Evolutionary conservation across 2,888 invertebrate genomes (phyloP).

Genomic region (Cryptosula pallasiana): DNA sequence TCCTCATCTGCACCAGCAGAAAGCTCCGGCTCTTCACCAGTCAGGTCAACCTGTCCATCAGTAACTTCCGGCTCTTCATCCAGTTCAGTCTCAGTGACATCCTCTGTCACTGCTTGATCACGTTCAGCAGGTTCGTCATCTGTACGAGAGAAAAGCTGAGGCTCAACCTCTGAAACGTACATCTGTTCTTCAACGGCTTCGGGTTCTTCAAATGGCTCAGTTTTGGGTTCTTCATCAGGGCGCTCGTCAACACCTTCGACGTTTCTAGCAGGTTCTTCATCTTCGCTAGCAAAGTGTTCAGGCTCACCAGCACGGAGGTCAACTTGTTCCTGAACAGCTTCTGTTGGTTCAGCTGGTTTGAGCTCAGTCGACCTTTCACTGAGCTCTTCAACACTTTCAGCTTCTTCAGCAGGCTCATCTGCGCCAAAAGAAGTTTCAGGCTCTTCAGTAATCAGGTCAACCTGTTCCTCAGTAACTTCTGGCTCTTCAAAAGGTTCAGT

Average conservation of each 20-base stretch:
- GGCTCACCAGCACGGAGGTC: not conserved
- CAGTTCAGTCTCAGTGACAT: not conserved
- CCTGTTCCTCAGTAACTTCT: not conserved
- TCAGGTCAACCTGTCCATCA: too few species aligned
- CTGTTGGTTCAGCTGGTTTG: not conserved
- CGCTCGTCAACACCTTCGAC: not conserved
- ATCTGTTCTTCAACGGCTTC: not conserved
- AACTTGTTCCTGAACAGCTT: not conserved
- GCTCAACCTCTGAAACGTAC: not conserved
- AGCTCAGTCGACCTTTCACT: too few species aligned
- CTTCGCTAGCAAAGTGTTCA: not conserved
- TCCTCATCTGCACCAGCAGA: too few species aligned
- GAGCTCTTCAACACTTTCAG: too few species aligned
- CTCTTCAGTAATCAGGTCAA: too few species aligned
- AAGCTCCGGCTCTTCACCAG: too few species aligned
- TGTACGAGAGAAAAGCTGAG: not conserved
- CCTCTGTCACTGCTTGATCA: not conserved
- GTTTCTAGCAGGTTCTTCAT: not conserved
- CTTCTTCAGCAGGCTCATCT: not conserved
- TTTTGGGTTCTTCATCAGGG: not conserved
- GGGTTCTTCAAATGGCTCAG: not conserved
- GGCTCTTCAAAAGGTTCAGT: not conserved
- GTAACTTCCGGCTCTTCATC: too few species aligned
- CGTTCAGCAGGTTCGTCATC: not conserved
- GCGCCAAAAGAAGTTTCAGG: not conserved